phyloP scores from a whole-genome alignment of 2,113 vertebrate species.

The Prionailurus viverrinus region DNA sequence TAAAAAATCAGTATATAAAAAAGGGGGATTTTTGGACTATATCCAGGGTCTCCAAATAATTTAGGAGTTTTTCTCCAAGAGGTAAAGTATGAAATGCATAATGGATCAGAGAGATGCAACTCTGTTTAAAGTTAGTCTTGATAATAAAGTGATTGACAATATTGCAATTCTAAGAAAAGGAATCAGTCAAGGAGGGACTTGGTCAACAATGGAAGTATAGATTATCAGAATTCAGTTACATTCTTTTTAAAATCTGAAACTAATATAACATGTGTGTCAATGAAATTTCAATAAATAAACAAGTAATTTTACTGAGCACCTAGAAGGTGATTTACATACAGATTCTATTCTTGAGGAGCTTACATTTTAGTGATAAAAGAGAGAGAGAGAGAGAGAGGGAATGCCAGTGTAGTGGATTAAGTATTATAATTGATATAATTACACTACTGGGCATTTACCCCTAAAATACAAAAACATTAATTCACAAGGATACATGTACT shows the following conservation, averaged over 20 bases:
- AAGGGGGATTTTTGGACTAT: background rate
- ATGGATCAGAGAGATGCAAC: background rate
- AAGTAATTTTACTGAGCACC: background rate
- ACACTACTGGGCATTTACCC: no score
- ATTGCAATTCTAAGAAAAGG: background rate
- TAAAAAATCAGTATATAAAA: background rate
- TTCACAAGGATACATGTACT: no score
- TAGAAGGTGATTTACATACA: background rate
- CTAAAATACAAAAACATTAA: no score
- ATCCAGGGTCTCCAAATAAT: background rate
- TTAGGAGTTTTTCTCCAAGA: background rate
- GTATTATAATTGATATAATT: background rate
- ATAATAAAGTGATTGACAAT: background rate
- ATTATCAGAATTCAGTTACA: background rate
- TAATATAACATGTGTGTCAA: background rate
- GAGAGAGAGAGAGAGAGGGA: background rate
- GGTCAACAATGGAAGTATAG: background rate
- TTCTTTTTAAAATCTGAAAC: background rate
- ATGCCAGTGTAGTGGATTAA: background rate
- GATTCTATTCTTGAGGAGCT: background rate
- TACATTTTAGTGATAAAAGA: background rate
- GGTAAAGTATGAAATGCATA: background rate
- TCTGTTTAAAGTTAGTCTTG: background rate
- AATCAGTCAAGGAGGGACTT: background rate
- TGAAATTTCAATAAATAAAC: background rate